Conservation (phyloP, 2,888 invertebrate species). For the Dicroscelio sp. region DNA sequence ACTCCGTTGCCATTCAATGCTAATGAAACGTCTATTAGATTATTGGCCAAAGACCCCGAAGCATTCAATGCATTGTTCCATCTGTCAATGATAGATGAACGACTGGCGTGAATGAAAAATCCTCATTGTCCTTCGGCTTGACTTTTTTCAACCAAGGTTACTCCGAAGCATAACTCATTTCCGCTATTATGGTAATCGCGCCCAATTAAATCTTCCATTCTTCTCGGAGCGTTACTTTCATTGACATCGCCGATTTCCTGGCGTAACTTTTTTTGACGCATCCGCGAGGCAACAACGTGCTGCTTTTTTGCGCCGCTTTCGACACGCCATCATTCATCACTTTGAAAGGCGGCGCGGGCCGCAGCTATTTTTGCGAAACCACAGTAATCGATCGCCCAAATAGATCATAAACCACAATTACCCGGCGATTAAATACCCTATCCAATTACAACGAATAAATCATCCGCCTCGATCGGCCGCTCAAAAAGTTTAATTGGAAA, state of each 20-base stretch:
- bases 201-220: slow-evolving; percentile 43
- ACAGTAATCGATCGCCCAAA: slow-evolving; percentile 31
- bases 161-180: slow-evolving; percentile 8
- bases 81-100: slow-evolving; percentile 49
- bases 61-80: slow-evolving; percentile 56
- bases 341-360: slow-evolving; percentile 50
- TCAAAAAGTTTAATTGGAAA: slow-evolving; percentile 61
- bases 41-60: slow-evolving; percentile 30
- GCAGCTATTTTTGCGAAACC: slow-evolving; percentile 40
- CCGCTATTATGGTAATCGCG: neutral
- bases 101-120: slow-evolving; percentile 53
- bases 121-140: slow-evolving; percentile 46
- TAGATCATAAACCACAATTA: slow-evolving; percentile 51
- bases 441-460: slow-evolving; percentile 55
- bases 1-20: slow-evolving; percentile 52
- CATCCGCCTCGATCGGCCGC: neutral
- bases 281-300: slow-evolving; percentile 36
- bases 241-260: slow-evolving; percentile 54
- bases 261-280: slow-evolving; percentile 40
- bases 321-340: slow-evolving; percentile 58
- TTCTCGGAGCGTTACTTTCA: no score
- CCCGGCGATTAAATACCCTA: slow-evolving; percentile 40
- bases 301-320: slow-evolving; percentile 65
- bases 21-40: slow-evolving; percentile 64
- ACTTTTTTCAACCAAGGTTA: slow-evolving; percentile 58